Percentiles rank a stretch among this genome's conserved stretches.
Conservation (phyloP, 2,888 invertebrate species). For the Neoaliturus tenellus region DNA sequence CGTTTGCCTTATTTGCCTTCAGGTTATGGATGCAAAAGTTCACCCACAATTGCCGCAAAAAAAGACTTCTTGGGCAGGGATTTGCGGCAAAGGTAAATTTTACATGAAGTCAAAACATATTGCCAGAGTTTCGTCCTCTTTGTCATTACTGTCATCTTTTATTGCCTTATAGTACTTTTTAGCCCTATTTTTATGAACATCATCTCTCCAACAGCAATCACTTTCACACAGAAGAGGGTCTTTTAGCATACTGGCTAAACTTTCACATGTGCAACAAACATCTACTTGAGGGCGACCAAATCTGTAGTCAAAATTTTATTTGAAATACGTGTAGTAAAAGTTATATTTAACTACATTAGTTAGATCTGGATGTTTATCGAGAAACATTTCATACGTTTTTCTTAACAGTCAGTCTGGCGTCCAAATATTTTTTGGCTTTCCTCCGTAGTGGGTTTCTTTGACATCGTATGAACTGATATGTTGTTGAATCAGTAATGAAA, state of each 20-base stretch:
- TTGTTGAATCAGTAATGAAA: conserved; percentile 47
- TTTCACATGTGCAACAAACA: conserved; percentile 63
- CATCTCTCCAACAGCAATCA: conserved; percentile 40
- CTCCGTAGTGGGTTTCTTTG: conserved; percentile 61
- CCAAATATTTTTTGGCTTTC: conserved; percentile 61
- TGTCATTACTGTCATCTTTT: conserved; percentile 56
- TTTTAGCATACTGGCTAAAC: conserved; percentile 28
- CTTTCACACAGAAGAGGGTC: conserved; percentile 58
- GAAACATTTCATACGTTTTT: conserved; percentile 66
- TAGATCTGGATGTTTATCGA: conserved; percentile 63
- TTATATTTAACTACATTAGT: conserved; percentile 64
- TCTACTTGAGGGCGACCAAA: conserved; percentile 66
- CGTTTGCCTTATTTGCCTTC: conserved; percentile 60
- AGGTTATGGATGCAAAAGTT: conserved; percentile 60
- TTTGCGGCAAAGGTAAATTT: conserved; percentile 58
- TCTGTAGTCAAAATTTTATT: conserved; percentile 64
- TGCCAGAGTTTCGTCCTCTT: conserved; percentile 61
- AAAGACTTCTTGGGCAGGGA: conserved; percentile 39
- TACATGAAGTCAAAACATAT: conserved; percentile 60
- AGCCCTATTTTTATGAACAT: conserved; percentile 54
- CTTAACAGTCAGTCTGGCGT: conserved; percentile 64
- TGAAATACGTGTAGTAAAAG: conserved; percentile 65
- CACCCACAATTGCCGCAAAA: conserved; percentile 61
- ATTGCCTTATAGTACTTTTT: conserved; percentile 64
- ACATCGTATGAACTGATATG: conserved; percentile 47